A percentile compares a stretch with the other conserved stretches of the same genome.
These are phyloP conservation scores for Physocephala rufipes DNA, from an alignment of 2,888 invertebrate species.

Conservation along the genomic window DNA sequence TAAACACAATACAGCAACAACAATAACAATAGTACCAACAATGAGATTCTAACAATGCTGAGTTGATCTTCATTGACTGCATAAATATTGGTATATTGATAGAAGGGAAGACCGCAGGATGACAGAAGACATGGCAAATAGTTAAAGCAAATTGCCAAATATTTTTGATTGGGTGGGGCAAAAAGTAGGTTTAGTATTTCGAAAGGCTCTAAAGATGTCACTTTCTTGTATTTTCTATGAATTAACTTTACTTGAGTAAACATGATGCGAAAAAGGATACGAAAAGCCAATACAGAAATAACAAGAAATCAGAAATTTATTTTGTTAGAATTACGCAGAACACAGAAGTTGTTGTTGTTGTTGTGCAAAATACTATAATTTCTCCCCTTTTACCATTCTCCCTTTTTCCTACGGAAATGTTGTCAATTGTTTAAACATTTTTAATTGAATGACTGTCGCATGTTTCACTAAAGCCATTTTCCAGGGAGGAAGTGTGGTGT, in stretches of 20 bases:
- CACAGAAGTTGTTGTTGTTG: slow-evolving; percentile 11
- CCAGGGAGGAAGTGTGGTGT: no score
- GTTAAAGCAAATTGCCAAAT: no score
- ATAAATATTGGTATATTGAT: slow-evolving; percentile 60
- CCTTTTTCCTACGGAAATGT: slow-evolving; percentile 23
- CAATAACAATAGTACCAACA: slow-evolving; percentile 55
- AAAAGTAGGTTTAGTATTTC: slow-evolving; percentile 5
- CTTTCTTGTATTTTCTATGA: slow-evolving; percentile 10
- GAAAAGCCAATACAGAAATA: neutral
- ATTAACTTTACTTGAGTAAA: slow-evolving; percentile 29
- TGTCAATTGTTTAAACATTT: slow-evolving; percentile 41
- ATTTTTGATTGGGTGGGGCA: neutral
- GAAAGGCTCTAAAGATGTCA: slow-evolving; percentile 1
- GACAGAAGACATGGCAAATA: no score
- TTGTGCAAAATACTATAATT: slow-evolving; percentile 43
- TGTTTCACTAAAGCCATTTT: slow-evolving; percentile 48
- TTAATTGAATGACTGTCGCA: slow-evolving; percentile 54
- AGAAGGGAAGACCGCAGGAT: no score
- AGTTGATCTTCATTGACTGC: slow-evolving; percentile 61
- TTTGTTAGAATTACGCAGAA: neutral
- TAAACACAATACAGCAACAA: neutral
- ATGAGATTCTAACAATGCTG: slow-evolving; percentile 48
- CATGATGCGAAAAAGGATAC: neutral
- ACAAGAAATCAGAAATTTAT: slow-evolving; percentile 13
- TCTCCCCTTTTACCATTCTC: slow-evolving; percentile 43